phyloP scores from a whole-genome alignment of 2,888 invertebrate species.

The Heteropelma amictum region DNA sequence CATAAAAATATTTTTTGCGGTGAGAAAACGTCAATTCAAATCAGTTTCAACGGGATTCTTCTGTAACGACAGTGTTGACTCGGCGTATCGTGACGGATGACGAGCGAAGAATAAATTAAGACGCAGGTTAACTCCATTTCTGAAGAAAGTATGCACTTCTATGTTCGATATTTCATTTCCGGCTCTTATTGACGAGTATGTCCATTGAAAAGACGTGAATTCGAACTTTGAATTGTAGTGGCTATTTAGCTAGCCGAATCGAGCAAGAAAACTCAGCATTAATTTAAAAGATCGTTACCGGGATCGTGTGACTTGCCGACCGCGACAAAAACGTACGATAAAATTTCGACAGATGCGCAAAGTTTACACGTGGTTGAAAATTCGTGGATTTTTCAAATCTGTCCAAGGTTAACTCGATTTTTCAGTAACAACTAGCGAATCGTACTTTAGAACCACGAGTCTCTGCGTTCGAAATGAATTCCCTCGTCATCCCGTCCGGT shows the following conservation, averaged over 20 bases:
- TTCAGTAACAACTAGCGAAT: too few species aligned
- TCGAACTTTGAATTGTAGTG: too few species aligned
- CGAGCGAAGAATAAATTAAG: conserved; percentile 20
- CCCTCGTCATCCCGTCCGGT: conserved; percentile 26
- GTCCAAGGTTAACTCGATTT: too few species aligned
- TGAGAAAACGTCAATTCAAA: neutral
- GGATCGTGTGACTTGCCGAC: too few species aligned
- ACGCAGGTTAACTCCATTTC: neutral
- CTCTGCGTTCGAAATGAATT: neutral
- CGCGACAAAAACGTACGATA: too few species aligned
- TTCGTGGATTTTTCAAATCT: neutral
- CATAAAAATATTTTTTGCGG: neutral
- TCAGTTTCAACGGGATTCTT: neutral
- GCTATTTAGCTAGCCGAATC: too few species aligned
- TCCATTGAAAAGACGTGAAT: too few species aligned
- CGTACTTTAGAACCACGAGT: too few species aligned
- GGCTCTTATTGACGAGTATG: neutral
- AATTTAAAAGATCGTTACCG: too few species aligned
- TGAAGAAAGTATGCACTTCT: neutral
- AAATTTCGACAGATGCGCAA: too few species aligned
- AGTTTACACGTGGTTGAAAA: too few species aligned
- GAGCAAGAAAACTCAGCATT: too few species aligned
- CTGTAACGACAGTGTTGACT: conserved; percentile 20
- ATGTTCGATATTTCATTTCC: neutral
- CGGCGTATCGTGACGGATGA: conserved; percentile 35